Evolutionary conservation across 2,797 vertebrate genomes (phyloP).

Genomic region (Halcyon smyrnensis): DNA sequence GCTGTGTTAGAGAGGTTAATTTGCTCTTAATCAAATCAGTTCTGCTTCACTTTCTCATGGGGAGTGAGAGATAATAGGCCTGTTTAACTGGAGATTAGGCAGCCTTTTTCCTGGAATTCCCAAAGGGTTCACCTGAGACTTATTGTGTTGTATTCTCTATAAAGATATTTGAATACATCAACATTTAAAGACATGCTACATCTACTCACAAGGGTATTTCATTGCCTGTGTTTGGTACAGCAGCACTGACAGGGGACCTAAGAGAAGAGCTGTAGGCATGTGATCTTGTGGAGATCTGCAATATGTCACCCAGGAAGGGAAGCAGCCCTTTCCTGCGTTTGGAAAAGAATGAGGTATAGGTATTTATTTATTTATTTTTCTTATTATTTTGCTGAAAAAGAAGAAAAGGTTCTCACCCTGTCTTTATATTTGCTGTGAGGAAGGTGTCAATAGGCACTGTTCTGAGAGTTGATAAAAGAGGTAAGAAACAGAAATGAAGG

Average conservation of each 20-base stretch:
- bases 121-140: constrained; percentile 76
- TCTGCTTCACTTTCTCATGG: constrained; percentile 85
- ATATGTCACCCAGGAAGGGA: not conserved
- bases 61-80: constrained; percentile 85
- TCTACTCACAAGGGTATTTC: not conserved
- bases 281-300: not conserved
- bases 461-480: not conserved
- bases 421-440: not conserved
- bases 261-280: not conserved
- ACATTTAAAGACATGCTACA: constrained; percentile 66
- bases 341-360: not conserved
- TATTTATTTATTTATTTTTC: not conserved
- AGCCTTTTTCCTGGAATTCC: constrained; percentile 80
- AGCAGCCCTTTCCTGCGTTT: fast-evolving
- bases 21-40: constrained; percentile 89
- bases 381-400: not conserved
- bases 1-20: constrained; percentile 87
- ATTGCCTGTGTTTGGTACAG: not conserved
- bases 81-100: constrained; percentile 87
- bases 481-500: not conserved
- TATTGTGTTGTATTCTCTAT: constrained; percentile 67
- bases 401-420: not conserved
- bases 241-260: not conserved
- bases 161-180: constrained; percentile 76
- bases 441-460: not conserved